Evolutionary conservation across 1,140 invertebrate species (phyloP).

Genomic region (Dolichoris vasculosae): DNA sequence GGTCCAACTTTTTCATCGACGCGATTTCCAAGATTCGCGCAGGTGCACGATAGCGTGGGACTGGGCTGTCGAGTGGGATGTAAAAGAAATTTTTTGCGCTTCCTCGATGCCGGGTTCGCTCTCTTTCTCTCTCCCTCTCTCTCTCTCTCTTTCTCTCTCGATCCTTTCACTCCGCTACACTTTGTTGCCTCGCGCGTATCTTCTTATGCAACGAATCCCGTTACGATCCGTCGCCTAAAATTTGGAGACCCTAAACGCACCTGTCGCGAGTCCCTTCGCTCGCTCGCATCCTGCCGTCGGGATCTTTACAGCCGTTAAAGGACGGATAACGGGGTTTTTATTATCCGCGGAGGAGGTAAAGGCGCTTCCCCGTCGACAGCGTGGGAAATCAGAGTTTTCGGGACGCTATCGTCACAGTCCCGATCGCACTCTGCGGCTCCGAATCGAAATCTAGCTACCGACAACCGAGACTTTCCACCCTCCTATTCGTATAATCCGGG

Average conservation of each 20-base stretch:
- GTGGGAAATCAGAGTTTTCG: constrained; percentile 41
- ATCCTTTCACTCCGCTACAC: neutral
- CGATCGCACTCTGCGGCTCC: constrained; percentile 58
- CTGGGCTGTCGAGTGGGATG: neutral
- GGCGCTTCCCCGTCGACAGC: constrained; percentile 6
- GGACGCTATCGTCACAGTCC: neutral
- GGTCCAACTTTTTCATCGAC: neutral
- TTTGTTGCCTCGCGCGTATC: neutral
- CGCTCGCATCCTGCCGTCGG: neutral
- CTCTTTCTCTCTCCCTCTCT: too few relatives aligned
- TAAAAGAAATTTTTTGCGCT: constrained; percentile 24
- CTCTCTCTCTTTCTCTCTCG: too few relatives aligned
- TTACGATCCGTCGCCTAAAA: constrained; percentile 19
- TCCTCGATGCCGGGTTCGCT: neutral
- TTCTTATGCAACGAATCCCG: constrained; percentile 41
- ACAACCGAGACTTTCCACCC: constrained; percentile 57
- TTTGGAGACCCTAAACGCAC: constrained; percentile 16
- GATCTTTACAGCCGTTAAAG: constrained; percentile 1
- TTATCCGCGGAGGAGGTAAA: neutral
- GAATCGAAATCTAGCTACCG: constrained; percentile 60
- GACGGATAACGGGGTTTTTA: constrained; percentile 41
- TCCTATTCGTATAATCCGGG: constrained; percentile 27
- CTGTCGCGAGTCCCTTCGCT: constrained; percentile 17
- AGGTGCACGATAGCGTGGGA: constrained; percentile 5
- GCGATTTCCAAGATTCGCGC: constrained; percentile 13